Evolutionary conservation across 2,113 vertebrate species (phyloP), one percentile per base, ranked within the genome.

Genomic region (Heterochromis multidens): DNA sequence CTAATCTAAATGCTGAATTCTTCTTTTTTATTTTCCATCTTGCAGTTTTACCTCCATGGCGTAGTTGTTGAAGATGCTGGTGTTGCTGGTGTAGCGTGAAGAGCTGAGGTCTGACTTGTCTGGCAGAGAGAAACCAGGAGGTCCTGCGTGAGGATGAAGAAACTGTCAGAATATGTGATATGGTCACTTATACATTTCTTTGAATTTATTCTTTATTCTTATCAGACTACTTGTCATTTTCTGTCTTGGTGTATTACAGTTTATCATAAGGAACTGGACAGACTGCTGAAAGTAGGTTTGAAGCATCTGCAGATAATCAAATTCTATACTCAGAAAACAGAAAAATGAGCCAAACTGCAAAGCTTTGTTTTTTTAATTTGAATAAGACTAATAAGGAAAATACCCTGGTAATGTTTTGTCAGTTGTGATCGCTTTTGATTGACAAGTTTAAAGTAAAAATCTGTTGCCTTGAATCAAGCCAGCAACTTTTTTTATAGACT

Each of bases 21-120:
- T 13, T 62, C 3, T 25, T 9, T 76, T 76, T 5, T 11, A 54
- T 27, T 65, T n/a, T 7, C 21, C 27, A 13, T 35, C 19, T 11
- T 25, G 29, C 12, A 27, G 31, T 74, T 81, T 90, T 95, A 99
- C 99, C 98, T 99, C 98, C 97, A 99, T 97, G 79, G 97, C 98
- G 2, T 97, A 99, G 95, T 98, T 98, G 94, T 97, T 98, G 93
- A 98, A 98, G 94, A 97, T 96, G 17, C 96, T 98, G 92, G 97
- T 96, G 87, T 96, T 97, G 92, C 97, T 99, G 7, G 96, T 97
- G 90, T 96, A 98, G 93, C 96, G 97, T 27, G 97, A 98, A 7
- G 97, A 97, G 33, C 97, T 89, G 77, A 97, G 84, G 87, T 95
- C 95, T 0, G 94, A 95, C 60, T 89, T 93, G 95, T 97, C 93